Percentiles rank a stretch among this genome's conserved stretches.
These are phyloP conservation scores for Beroe forskalii DNA, from an alignment of 37 sponge, comb jelly and placozoan species.

Conservation along the genomic window DNA sequence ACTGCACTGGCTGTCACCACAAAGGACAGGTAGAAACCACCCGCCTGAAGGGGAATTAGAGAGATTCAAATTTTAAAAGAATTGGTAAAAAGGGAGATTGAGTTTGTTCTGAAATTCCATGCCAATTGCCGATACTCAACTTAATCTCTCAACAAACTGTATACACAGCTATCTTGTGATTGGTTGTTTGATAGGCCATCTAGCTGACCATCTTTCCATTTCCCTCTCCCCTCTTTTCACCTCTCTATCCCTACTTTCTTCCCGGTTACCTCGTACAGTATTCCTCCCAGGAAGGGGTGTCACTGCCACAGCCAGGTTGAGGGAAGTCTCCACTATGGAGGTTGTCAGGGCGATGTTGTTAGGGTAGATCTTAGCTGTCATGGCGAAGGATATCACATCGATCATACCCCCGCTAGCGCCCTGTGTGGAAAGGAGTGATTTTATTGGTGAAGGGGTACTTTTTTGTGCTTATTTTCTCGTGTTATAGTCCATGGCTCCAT, in stretches of 20 bases:
- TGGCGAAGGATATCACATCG: slow-evolving; percentile 23
- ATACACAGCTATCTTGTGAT: too few relatives aligned
- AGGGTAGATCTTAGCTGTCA: slow-evolving; percentile 58
- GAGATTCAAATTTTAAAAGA: too few relatives aligned
- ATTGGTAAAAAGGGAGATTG: too few relatives aligned
- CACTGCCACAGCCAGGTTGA: slow-evolving; percentile 42
- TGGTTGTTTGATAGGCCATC: too few relatives aligned
- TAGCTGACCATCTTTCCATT: neutral
- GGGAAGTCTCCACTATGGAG: slow-evolving; percentile 48
- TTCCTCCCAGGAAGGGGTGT: slow-evolving; percentile 34
- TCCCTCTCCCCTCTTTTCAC: neutral
- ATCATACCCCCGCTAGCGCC: slow-evolving; percentile 32
- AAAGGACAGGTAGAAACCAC: slow-evolving; percentile 56
- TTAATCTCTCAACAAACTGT: too few relatives aligned
- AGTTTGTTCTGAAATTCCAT: neutral
- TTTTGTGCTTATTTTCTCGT: too few relatives aligned
- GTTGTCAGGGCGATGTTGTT: slow-evolving; percentile 63
- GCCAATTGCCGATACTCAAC: too few relatives aligned
- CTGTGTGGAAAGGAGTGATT: neutral
- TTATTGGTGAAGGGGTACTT: neutral
- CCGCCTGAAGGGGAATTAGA: slow-evolving; percentile 25
- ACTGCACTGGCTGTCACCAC: slow-evolving; percentile 50
- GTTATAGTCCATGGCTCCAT: too few relatives aligned
- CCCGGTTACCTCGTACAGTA: slow-evolving; percentile 1
- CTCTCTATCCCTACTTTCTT: neutral